phyloP scores from a whole-genome alignment of 30 jellyfish, hydroid and myxozoan genomes.

The Hydractinia symbiolongicarpus region DNA sequence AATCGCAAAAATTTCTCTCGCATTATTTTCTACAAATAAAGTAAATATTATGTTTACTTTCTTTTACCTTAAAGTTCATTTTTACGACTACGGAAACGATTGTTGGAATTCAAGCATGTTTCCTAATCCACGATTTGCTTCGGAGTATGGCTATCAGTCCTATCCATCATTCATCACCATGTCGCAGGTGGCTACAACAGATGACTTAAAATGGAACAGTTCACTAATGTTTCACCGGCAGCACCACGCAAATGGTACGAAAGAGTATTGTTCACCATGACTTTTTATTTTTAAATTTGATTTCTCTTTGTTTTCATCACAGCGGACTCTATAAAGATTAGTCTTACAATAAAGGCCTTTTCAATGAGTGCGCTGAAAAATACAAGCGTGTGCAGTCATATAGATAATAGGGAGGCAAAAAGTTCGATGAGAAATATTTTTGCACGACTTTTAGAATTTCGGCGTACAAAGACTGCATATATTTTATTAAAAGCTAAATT shows the following conservation, averaged over 20 bases:
- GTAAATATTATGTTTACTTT: not conserved
- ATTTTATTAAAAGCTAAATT: too few species aligned
- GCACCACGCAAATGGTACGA: slow-evolving; percentile 70
- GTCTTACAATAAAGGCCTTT: too few species aligned
- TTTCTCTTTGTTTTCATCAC: not conserved
- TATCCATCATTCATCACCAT: slow-evolving; percentile 59
- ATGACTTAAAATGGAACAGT: slow-evolving; percentile 70
- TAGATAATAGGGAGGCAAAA: too few species aligned
- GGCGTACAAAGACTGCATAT: too few species aligned
- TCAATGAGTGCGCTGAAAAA: too few species aligned
- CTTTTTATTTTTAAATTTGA: not conserved
- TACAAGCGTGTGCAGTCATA: too few species aligned
- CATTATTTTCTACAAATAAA: too few species aligned
- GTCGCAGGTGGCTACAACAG: slow-evolving; percentile 20
- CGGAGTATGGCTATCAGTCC: slow-evolving; percentile 91
- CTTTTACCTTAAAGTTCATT: slow-evolving; percentile 47
- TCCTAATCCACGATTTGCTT: slow-evolving; percentile 84
- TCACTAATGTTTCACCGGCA: slow-evolving; percentile 66
- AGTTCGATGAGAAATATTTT: too few species aligned
- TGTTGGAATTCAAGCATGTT: slow-evolving; percentile 61
- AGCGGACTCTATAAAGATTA: not conserved
- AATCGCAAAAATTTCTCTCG: too few species aligned
- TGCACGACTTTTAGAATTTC: too few species aligned
- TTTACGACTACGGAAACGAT: slow-evolving; percentile 50
- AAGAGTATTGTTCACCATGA: not conserved